Evolutionary conservation across 2,113 vertebrate genomes (phyloP).

Genomic region (Chloropsis cyanopogon): DNA sequence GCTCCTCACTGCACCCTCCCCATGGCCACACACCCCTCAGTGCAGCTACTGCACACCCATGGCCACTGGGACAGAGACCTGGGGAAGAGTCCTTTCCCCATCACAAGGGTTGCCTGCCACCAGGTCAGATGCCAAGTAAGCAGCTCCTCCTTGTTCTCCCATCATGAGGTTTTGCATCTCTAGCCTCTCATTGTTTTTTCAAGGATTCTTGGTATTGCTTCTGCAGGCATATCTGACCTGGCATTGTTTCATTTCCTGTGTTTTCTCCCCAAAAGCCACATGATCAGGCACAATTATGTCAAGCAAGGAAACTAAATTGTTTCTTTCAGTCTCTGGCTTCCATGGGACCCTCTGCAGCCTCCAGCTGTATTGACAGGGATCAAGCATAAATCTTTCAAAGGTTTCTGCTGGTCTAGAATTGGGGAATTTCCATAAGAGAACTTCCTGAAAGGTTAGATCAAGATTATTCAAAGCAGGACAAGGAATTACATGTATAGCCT

Average conservation of each 20-base stretch:
- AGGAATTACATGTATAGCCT: not conserved
- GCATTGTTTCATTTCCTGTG: not conserved
- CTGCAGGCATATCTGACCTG: not conserved
- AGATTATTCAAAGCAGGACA: not conserved
- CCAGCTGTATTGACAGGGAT: not conserved
- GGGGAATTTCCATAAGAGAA: not conserved
- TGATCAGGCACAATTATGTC: not conserved
- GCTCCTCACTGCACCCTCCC: fast-evolving
- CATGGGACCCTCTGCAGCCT: not conserved
- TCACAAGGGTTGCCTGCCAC: not conserved
- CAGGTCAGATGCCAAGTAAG: fast-evolving
- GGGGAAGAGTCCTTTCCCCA: not conserved
- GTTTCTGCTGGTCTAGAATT: not conserved
- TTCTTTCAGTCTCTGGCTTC: not conserved
- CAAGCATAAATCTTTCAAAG: not conserved
- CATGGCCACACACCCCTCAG: not conserved
- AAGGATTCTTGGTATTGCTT: not conserved
- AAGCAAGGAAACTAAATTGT: not conserved
- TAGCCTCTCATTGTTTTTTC: not conserved
- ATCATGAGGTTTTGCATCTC: not conserved
- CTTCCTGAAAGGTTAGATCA: not conserved
- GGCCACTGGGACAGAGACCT: not conserved
- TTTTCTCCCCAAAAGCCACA: not conserved
- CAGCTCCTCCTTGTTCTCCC: not conserved
- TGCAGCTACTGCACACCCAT: fast-evolving